A percentile compares a stretch with the other conserved stretches of the same genome.
These are phyloP conservation scores for Leuciscus waleckii DNA, from an alignment of 2,797 vertebrate genomes.

Conservation along the genomic window DNA sequence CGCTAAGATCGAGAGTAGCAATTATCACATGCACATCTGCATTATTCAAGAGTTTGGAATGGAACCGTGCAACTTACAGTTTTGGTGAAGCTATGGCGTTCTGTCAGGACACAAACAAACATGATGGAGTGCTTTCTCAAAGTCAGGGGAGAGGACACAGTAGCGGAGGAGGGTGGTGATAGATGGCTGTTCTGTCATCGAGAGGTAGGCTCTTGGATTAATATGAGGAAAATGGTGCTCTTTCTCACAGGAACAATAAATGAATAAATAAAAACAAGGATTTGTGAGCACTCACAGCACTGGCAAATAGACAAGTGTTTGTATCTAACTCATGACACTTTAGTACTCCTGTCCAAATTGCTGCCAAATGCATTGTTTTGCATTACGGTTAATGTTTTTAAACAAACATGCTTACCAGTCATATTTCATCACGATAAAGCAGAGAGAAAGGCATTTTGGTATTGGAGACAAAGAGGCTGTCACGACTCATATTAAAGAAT, in stretches of 20 bases:
- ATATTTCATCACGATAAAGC: slow-evolving; percentile 72
- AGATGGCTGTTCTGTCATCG: slow-evolving; percentile 73
- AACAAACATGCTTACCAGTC: slow-evolving; percentile 68
- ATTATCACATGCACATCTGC: slow-evolving; percentile 56
- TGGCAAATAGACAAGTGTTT: slow-evolving; percentile 77
- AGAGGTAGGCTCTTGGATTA: slow-evolving; percentile 74
- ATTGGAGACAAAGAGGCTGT: slow-evolving; percentile 45
- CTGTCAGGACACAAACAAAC: slow-evolving; percentile 81
- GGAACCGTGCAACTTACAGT: slow-evolving; percentile 21
- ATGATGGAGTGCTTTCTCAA: slow-evolving; percentile 82
- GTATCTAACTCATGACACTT: slow-evolving; percentile 73
- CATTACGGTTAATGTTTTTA: slow-evolving; percentile 75
- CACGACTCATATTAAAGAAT: slow-evolving; percentile 50
- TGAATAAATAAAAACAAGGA: slow-evolving; percentile 43
- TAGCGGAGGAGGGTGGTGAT: slow-evolving; percentile 74
- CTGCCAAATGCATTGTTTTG: slow-evolving; percentile 80
- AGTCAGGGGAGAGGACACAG: slow-evolving; percentile 79
- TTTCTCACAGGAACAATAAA: slow-evolving; percentile 64
- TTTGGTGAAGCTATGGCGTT: slow-evolving; percentile 69
- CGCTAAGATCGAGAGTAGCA: slow-evolving; percentile 54
- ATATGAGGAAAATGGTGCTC: slow-evolving; percentile 76
- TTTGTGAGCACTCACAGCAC: slow-evolving; percentile 70
- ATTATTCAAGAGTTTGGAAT: slow-evolving; percentile 57
- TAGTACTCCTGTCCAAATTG: slow-evolving; percentile 74
- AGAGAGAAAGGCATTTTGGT: slow-evolving; percentile 53